phyloP scores from a whole-genome alignment of 2,888 invertebrate genomes.

The Amiota minor region DNA sequence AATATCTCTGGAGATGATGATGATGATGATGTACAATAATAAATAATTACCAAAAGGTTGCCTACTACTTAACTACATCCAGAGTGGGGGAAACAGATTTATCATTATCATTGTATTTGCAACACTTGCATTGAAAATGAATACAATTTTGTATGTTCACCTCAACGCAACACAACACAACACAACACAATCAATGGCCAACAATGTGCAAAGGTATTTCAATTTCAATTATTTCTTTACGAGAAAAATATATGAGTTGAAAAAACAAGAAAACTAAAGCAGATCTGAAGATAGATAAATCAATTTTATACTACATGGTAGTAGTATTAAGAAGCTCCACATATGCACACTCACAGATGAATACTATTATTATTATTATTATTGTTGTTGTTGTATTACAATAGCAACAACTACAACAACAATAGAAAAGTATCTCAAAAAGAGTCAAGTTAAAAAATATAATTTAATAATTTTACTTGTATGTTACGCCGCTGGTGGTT shows the following conservation, averaged over 20 bases:
- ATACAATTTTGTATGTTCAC: too few species aligned
- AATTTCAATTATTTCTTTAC: slow-evolving; percentile 13
- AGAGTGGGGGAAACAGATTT: too few species aligned
- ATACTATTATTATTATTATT: neutral
- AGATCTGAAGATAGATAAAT: slow-evolving; percentile 32
- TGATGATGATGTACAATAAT: too few species aligned
- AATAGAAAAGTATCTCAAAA: neutral
- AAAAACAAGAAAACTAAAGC: slow-evolving; percentile 4
- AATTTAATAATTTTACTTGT: slow-evolving; percentile 1
- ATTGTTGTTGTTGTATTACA: slow-evolving; percentile 4
- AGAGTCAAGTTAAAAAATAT: neutral
- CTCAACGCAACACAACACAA: too few species aligned
- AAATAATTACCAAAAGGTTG: too few species aligned
- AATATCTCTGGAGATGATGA: too few species aligned
- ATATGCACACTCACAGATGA: neutral
- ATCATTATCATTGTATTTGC: neutral
- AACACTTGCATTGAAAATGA: neutral
- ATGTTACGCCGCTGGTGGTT: slow-evolving; percentile 14
- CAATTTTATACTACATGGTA: slow-evolving; percentile 44
- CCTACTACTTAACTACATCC: too few species aligned
- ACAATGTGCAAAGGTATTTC: neutral
- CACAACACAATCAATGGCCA: neutral
- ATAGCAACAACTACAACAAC: slow-evolving; percentile 20
- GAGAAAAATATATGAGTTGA: neutral
- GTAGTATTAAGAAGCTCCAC: slow-evolving; percentile 6